Base-by-base conservation (phyloP, 2,888 invertebrate species). In the Zeuzera pyrina region DNA sequence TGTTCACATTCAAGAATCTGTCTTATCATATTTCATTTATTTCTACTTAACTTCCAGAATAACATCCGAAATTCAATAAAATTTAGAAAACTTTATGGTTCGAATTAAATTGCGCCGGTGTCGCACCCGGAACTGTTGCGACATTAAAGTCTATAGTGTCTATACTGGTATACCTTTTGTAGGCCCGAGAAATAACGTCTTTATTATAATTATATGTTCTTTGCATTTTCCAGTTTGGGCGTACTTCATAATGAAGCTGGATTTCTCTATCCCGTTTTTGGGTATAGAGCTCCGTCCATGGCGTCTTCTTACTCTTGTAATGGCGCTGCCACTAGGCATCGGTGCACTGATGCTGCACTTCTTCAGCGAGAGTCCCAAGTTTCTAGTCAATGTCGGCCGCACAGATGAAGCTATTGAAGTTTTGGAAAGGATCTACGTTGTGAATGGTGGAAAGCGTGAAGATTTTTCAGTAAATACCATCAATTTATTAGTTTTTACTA, bases 281-380 rank as follows among this genome's bases (percentile, higher is more conserved):
- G 66, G 70, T 16, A 61, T 76, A 21, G 54, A 55, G 5, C 66
- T 57, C 41, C 63, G 69, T 0, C 78, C 78, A 0, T 79, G 81
- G 81, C 60, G 81, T 6, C 62, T 83, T 6, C 50, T 79, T 33
- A 69, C 78, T n/a, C 41, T 77, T 7, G 40, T 86, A 10, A 79
- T 85, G 63, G 74, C 88, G 1, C 32, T 91, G 2, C 91, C 92
- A 0, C 83, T 88, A 27, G 63, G 91, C 0, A 37, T 88, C 1
- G 86, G 89, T 6, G 87, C 87, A 0, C 41, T 87, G 21, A 69
- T 86, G 24, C 69, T 89, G 12, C 77, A 85, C 43, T 81, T 86
- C 45, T 85, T 86, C 48, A 86, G 88, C 6, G 92, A 93, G 61
- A 92, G 91, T 54, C 92, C 92, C 3, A 92, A 91, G 63, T 92